Conservation (phyloP, 2,113 vertebrate genomes). For the Chaetops frenatus region DNA sequence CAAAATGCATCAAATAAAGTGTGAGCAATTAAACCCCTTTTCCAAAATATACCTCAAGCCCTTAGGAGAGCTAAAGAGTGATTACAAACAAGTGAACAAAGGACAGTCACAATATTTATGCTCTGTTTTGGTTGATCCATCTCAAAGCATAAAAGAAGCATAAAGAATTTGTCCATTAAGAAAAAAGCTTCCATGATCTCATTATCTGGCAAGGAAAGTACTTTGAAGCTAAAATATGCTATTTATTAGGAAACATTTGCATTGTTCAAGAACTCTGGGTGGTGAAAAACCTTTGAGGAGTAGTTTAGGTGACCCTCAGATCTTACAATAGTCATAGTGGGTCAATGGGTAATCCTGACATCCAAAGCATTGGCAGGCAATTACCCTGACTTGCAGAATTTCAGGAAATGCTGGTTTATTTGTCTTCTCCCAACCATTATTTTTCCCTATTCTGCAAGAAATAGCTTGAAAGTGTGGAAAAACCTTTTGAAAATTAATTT, state of each 20-base stretch:
- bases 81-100: background rate
- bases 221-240: background rate
- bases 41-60: background rate
- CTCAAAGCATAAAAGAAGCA: background rate
- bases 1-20: background rate
- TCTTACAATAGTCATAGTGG: background rate
- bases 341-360: background rate
- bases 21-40: background rate
- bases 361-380: background rate
- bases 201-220: background rate
- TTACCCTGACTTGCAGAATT: background rate
- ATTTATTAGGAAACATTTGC: background rate
- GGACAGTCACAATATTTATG: background rate
- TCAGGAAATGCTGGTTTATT: background rate
- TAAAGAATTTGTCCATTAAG: background rate
- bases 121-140: background rate
- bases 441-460: background rate
- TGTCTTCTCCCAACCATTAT: background rate
- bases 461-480: background rate
- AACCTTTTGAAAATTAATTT: background rate
- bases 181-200: background rate
- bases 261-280: background rate
- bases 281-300: background rate
- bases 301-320: background rate
- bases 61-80: background rate